These are phyloP conservation scores for Dendrolimus houi DNA, from an alignment of 2,888 invertebrate species.

Conservation along the genomic window DNA sequence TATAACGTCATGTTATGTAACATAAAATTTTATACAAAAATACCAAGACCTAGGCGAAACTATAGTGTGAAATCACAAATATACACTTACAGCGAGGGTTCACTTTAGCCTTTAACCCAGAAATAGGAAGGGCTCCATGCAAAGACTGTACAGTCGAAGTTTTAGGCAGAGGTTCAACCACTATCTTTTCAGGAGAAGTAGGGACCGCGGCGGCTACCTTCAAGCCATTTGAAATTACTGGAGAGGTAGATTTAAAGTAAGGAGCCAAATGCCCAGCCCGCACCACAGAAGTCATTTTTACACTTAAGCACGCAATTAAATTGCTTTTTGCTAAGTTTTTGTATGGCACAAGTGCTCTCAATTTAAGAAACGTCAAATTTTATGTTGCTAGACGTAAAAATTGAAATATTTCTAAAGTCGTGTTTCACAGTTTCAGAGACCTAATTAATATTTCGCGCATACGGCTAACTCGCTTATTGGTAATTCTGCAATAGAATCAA, in stretches of 20 bases:
- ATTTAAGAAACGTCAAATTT: slow-evolving; percentile 34
- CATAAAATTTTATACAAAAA: slow-evolving; percentile 31
- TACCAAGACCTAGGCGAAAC: slow-evolving; percentile 9
- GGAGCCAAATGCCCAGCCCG: slow-evolving; percentile 80
- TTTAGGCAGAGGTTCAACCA: slow-evolving; percentile 56
- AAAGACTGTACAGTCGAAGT: slow-evolving; percentile 74
- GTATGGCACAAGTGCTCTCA: slow-evolving; percentile 29
- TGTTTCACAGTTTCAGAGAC: too few relatives aligned
- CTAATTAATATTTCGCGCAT: too few relatives aligned
- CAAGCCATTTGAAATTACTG: slow-evolving; percentile 81
- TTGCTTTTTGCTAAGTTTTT: slow-evolving; percentile 37
- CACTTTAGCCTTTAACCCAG: slow-evolving; percentile 75
- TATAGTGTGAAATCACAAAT: slow-evolving; percentile 7
- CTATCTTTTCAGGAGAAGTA: slow-evolving; percentile 66
- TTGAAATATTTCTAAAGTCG: too few relatives aligned
- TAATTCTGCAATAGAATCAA: too few relatives aligned
- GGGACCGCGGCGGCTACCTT: slow-evolving; percentile 75
- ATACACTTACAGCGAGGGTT: slow-evolving; percentile 75
- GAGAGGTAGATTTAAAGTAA: slow-evolving; percentile 81
- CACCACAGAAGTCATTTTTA: slow-evolving; percentile 81
- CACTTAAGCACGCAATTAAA: slow-evolving; percentile 41
- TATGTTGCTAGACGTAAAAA: slow-evolving; percentile 10
- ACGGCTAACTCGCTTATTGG: too few relatives aligned
- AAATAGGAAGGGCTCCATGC: slow-evolving; percentile 76
- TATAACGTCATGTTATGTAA: slow-evolving; percentile 67